Conservation (phyloP, 2,113 vertebrate genomes). For the Malurus cyaneus region DNA sequence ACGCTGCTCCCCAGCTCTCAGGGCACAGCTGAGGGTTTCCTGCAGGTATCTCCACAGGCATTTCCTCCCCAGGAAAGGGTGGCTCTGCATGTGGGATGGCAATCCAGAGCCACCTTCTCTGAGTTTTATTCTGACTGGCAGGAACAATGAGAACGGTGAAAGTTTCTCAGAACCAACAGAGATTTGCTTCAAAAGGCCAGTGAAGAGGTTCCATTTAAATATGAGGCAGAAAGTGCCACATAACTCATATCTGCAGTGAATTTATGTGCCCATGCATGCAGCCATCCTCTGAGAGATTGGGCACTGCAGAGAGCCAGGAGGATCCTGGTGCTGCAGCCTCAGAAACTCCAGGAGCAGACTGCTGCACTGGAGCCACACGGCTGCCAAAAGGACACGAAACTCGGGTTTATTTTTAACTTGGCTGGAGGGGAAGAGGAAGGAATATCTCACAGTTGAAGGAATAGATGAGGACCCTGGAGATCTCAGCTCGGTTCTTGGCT, state of each 20-base stretch:
- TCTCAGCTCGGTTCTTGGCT: not conserved
- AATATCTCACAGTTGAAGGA: not conserved
- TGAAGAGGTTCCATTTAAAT: conserved; percentile 48
- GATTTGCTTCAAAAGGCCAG: conserved; percentile 33
- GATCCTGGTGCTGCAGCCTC: rapidly evolving
- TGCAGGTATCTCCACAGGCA: rapidly evolving
- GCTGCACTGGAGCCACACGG: not conserved
- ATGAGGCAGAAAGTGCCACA: not conserved
- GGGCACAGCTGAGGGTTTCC: not conserved
- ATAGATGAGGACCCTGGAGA: conserved; percentile 17
- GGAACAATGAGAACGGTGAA: conserved; percentile 7
- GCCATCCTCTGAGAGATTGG: not conserved
- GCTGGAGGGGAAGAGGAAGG: not conserved
- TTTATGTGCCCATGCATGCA: rapidly evolving
- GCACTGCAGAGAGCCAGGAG: not conserved
- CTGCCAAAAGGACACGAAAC: not conserved
- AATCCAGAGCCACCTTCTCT: not conserved
- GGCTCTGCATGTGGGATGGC: not conserved
- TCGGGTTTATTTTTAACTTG: conserved; percentile 6
- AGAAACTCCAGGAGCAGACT: not conserved
- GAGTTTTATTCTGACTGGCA: conserved; percentile 27
- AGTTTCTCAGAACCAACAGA: conserved; percentile 12
- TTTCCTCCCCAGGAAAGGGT: not conserved
- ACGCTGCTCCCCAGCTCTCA: not conserved
- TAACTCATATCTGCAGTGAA: not conserved